Evolutionary conservation across 1,140 invertebrate species (phyloP).

Genomic region (Heliconius melpomene): DNA sequence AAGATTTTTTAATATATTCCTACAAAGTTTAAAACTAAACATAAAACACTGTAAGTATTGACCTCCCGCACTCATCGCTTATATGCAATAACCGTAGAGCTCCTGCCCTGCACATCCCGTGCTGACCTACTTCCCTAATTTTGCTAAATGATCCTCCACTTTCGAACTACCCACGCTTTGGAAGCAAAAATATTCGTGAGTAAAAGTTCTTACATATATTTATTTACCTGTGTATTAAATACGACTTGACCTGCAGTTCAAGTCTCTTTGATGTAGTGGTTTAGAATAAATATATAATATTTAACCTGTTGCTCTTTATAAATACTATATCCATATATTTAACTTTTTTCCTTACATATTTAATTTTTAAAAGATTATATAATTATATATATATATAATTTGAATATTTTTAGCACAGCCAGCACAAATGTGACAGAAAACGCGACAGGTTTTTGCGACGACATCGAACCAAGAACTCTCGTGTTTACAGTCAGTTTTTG

Average conservation of each 20-base stretch:
- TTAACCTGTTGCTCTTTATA: no score
- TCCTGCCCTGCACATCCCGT: constrained; percentile 5
- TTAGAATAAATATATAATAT: no score
- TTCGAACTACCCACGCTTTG: background rate
- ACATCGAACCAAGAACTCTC: no score
- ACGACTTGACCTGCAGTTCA: background rate
- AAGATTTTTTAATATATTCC: background rate
- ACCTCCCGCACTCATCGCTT: background rate
- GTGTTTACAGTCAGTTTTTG: no score
- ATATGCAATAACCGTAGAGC: background rate
- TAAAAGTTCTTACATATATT: background rate
- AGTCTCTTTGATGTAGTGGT: background rate
- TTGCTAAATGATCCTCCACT: constrained; percentile 13
- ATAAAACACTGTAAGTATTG: background rate
- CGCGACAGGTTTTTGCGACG: no score
- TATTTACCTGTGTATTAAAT: background rate
- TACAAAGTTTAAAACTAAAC: background rate
- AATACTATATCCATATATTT: no score
- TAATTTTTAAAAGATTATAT: no score
- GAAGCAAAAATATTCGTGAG: constrained; percentile 7
- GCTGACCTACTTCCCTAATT: constrained; percentile 26
- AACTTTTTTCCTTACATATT: no score
- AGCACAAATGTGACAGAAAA: no score
- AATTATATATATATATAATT: no score
- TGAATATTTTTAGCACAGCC: no score